Conservation (phyloP, 2,113 vertebrate genomes). For the Corvus cornix region DNA sequence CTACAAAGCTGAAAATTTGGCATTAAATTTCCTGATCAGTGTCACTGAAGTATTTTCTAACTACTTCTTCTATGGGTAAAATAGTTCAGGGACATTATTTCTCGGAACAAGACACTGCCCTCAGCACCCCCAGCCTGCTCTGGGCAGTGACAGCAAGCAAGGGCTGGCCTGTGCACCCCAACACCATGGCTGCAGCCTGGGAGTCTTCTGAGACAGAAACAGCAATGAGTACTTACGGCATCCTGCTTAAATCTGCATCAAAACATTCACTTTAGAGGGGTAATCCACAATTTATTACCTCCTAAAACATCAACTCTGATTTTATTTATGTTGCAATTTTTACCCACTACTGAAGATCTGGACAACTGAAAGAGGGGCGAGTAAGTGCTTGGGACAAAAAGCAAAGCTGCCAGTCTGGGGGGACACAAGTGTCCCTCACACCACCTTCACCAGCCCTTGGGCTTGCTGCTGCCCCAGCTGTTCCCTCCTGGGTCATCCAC, state of each 20-base stretch:
- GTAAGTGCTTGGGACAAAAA: not conserved
- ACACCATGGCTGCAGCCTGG: not conserved
- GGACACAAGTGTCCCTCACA: not conserved
- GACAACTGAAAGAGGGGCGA: not conserved
- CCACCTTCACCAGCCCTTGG: not conserved
- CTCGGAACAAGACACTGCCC: not conserved
- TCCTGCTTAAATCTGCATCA: no score
- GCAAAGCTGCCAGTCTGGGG: not conserved
- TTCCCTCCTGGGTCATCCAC: not conserved
- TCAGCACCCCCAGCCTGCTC: not conserved
- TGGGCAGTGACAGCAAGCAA: not conserved
- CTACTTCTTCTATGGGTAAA: not conserved
- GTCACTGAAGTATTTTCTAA: not conserved
- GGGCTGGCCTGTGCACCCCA: not conserved
- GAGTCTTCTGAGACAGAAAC: not conserved
- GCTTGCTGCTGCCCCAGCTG: not conserved
- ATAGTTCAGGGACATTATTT: not conserved
- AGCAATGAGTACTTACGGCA: not conserved
- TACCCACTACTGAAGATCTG: not conserved
- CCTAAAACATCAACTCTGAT: not conserved
- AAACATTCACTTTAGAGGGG: not conserved
- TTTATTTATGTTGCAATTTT: not conserved
- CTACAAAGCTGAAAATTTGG: not conserved
- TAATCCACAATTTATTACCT: not conserved
- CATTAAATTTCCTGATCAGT: not conserved